Evolutionary conservation across 2,888 invertebrate species (phyloP).

Genomic region (Eudasyphora cyanicolor): DNA sequence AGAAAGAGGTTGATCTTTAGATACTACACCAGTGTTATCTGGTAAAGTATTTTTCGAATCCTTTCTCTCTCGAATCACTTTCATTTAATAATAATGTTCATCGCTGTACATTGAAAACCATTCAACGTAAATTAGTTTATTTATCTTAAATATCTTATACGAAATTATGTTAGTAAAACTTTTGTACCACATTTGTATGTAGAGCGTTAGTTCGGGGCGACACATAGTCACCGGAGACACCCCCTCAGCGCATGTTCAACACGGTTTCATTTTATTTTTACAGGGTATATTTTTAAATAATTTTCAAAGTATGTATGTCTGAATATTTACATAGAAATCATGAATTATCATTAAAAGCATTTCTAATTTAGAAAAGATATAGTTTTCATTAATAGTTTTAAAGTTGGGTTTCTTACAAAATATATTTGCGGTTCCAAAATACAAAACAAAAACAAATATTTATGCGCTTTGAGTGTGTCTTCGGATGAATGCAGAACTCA

Average conservation of each 20-base stretch:
- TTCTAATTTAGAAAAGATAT: not conserved
- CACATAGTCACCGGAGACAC: not conserved
- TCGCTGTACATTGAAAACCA: not conserved
- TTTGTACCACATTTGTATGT: not conserved
- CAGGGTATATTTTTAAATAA: conserved; percentile 11
- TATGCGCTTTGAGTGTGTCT: not conserved
- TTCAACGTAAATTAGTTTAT: not conserved
- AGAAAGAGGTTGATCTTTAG: no score
- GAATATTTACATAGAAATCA: no score
- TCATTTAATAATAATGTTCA: not conserved
- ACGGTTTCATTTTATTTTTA: conserved; percentile 16
- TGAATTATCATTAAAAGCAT: not conserved
- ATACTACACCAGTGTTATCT: no score
- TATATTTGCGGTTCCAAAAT: not conserved
- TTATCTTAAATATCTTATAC: not conserved
- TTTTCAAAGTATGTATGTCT: not conserved
- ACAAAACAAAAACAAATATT: not conserved
- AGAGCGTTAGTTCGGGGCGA: not conserved
- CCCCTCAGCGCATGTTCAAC: not conserved
- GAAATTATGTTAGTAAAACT: not conserved
- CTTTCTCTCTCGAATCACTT: not conserved
- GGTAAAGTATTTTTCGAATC: no score
- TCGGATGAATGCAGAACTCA: not conserved
- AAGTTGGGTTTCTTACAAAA: not conserved
- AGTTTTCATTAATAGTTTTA: not conserved